Evolutionary conservation across 2,797 vertebrate species (phyloP), one percentile per base, ranked within the genome.

Genomic region (Microcaecilia unicolor): DNA sequence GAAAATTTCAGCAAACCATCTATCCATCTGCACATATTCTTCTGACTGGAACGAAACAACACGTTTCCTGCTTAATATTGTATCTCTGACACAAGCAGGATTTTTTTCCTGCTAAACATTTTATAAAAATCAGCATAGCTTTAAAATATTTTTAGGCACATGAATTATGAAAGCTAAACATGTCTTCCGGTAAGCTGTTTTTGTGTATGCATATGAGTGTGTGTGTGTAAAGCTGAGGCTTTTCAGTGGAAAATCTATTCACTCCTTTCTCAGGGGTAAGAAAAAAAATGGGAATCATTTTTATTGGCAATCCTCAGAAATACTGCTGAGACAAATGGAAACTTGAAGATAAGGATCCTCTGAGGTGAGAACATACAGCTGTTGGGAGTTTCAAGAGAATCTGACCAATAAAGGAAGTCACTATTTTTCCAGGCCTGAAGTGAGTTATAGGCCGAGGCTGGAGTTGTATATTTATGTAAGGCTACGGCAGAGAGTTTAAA

Each of bases 371-470:
- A 77, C 76, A 82, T 80, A 78, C 81, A 78, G 72, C 80, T 83
- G 82, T 83, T 85, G 85, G 85, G 88, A 88, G 87, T 85, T 77
- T 79, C 55, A 45, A 76, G 83, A 80, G 84, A 89, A 88, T 85
- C 77, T 80, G 84, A 87, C 88, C 91, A 97, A 95, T 94, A 88
- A 90, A 97, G 93, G 92, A 97, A 97, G 90, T 93, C 83, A 83
- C 86, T 91, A 91, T 96, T 97, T 96, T 94, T 94, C 88, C 85
- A 83, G 66, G 76, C 84, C 82, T 78, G 78, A 87, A 72, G 64
- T 88, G 85, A 89, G 86, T 88, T 90, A 83, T 81, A 71, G 87
- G 84, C 83, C 51, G 67, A 87, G 85, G 78, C 84, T 78, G 84
- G 85, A 87, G 88, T 78, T 92, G 87, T 92, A 85, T 98, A 89